Evolutionary conservation across 2,113 vertebrate genomes (phyloP), one percentile per base, ranked within the genome.

Genomic region (Menidia beryllina): DNA sequence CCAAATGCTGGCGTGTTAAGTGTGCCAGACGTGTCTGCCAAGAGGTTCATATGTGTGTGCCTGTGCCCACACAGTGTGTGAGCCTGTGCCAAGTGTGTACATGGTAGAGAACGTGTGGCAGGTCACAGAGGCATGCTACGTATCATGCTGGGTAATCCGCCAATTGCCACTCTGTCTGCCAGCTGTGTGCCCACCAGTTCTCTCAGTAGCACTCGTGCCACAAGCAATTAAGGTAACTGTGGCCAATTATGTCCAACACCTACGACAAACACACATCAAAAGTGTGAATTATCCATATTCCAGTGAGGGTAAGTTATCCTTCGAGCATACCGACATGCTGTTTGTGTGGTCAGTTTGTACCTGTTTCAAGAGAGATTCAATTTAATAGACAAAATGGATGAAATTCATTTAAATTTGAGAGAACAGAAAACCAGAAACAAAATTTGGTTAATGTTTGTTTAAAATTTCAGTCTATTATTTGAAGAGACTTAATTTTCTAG

Each of bases 11-110:
- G 59, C 36, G 66, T 79, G 79, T 79, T 84, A 89, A 82, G 84
- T 89, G 88, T 87, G 89, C 85, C 84, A 76, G 61, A 26, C 75
- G 60, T 52, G 52, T 64, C 69, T 89, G 88, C 91, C 89, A 89
- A 92, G 82, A 72, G 82, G 72, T 65, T 81, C 85, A 50, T 79
- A 73, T 75, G 82, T 50, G 80, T 74, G 69, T 69, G 75, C 78
- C 38, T 43, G 60, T 60, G 66, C 59, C 75, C 79, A 75, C 79
- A 77, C 75, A 59, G 64, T 30, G 57, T 82, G 65, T 39, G 75
- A 75, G 62, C n/a, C 15, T 1, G 62, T 84, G 87, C 84, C 86
- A 83, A 88, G 75, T 71, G 79, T 73, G 79, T 60, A 70, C 73
- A 86, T 88, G 80, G 77, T 83, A 48, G 69, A 24, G 72, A 62